phyloP scores from a whole-genome alignment of 2,797 vertebrate species.

The Dendrocincla fuliginosa region DNA sequence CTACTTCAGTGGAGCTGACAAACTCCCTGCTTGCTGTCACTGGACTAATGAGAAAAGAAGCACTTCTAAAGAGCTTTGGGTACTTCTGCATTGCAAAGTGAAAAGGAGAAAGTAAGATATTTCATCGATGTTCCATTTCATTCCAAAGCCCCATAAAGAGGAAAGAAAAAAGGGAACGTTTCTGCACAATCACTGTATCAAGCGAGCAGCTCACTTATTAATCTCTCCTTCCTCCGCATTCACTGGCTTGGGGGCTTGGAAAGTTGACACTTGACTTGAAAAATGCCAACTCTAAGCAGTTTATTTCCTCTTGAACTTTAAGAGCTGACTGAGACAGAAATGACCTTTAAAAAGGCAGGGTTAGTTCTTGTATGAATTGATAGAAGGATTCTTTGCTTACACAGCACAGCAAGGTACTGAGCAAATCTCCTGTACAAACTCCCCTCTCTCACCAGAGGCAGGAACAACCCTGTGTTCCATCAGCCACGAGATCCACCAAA shows the following conservation, averaged over 20 bases:
- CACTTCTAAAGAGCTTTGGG: conserved; percentile 21
- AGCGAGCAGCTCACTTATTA: conserved; percentile 59
- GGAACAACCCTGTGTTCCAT: background rate
- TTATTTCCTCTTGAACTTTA: conserved; percentile 81
- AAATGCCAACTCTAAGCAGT: conserved; percentile 78
- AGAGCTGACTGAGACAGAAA: conserved; percentile 74
- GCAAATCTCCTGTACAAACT: conserved; percentile 53
- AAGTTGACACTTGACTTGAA: conserved; percentile 78
- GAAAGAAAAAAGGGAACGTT: background rate
- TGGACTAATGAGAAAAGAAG: conserved; percentile 48
- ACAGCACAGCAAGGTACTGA: conserved; percentile 37
- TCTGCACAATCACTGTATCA: conserved; percentile 57
- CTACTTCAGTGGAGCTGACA: conserved; percentile 11
- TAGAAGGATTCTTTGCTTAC: conserved; percentile 63
- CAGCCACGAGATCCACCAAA: background rate
- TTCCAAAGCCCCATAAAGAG: conserved; percentile 4
- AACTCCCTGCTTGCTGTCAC: conserved; percentile 9
- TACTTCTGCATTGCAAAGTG: conserved; percentile 13
- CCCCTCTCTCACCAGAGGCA: conserved; percentile 2
- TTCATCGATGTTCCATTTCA: conserved; percentile 20
- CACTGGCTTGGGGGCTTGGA: conserved; percentile 43
- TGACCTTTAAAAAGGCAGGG: conserved; percentile 79
- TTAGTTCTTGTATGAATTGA: conserved; percentile 66
- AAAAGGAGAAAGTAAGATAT: conserved; percentile 55
- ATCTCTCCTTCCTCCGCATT: conserved; percentile 46